Evolutionary conservation across 53 echinoderm and acorn worm species (phyloP), one percentile per base, ranked within the genome.

Genomic region (Temnopleurus reevesii): DNA sequence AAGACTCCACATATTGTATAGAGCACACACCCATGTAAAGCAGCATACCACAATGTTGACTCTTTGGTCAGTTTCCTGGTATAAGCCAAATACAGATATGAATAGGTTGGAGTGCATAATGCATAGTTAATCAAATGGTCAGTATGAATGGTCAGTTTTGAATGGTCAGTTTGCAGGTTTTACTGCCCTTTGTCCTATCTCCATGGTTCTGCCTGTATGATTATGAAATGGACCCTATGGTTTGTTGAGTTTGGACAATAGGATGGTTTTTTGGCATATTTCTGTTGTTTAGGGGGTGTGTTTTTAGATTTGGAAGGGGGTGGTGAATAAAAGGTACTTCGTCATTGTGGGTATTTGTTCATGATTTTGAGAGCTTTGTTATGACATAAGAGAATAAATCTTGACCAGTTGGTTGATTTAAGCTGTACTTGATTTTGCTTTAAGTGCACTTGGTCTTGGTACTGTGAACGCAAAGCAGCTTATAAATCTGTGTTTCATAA

Each of bases 21-120:
- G 58, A 31, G 4, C 2, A 77, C 53, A 51, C 53, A 5, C 44
- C 77, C 46, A 21, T 7, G 2, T 31, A 13, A n/a, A n/a, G n/a
- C 38, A 12, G 81, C 59, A 83, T 83, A 83, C 83, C 59, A 83
- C 83, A 58, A 57, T 58, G 83, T 83, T 83, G 83, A 83, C 57
- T 83, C 83, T 57, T 57, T 56, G 58, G 83, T 57, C 83, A 83
- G 57, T 83, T 83, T 83, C 83, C 83, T 83, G 83, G 83, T 83
- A 83, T 7, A 81, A 41, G 83, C 83, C 83, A 83, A 83, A 83
- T 83, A 83, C 56, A 83, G 86, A 86, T 86, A 86, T 86, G 86
- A 86, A 86, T 86, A 63, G 86, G n/a, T 23, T 35, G 31, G 44
- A n/a, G 58, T 83, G 83, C 56, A 83, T 83, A 83, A 83, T 43